phyloP scores from a whole-genome alignment of 2,113 vertebrate species.

The Protomyctophum bolini region DNA sequence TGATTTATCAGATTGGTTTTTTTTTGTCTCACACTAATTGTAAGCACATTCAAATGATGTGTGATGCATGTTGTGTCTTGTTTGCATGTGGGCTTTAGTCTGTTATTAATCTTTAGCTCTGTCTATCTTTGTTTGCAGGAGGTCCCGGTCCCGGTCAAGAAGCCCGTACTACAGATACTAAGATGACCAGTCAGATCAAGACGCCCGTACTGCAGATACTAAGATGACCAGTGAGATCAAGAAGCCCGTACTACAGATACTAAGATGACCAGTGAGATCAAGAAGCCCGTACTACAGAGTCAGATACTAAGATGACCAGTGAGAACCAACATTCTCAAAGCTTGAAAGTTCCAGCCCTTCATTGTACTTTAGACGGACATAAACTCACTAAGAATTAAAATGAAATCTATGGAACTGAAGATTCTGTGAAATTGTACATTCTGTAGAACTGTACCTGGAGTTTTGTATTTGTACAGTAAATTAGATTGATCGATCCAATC shows the following conservation, averaged over 20 bases:
- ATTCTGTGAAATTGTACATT: slow-evolving; percentile 6
- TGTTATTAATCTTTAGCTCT: slow-evolving; percentile 2
- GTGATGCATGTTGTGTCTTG: too few species aligned
- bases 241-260: slow-evolving; percentile 77
- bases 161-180: slow-evolving; percentile 78
- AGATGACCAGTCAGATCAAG: slow-evolving; percentile 23
- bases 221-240: slow-evolving; percentile 41
- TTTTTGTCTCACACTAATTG: too few species aligned
- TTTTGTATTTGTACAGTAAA: slow-evolving; percentile 17
- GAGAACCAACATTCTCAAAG: slow-evolving; percentile 8
- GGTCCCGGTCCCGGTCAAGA: slow-evolving; percentile 74
- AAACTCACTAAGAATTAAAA: too few species aligned
- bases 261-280: slow-evolving; percentile 42
- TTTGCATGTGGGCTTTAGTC: too few species aligned
- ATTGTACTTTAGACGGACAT: too few species aligned
- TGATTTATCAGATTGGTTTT: background rate
- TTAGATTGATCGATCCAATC: slow-evolving; percentile 4
- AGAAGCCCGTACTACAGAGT: too few species aligned
- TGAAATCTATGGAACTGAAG: slow-evolving; percentile 1
- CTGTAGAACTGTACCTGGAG: slow-evolving; percentile 1
- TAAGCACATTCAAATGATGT: too few species aligned
- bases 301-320: background rate
- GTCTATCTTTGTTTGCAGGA: slow-evolving; percentile 45
- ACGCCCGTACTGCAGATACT: background rate
- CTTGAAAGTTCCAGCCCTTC: background rate